Conservation (phyloP, 2,888 invertebrate species). For the Epirrhoe tristata region DNA sequence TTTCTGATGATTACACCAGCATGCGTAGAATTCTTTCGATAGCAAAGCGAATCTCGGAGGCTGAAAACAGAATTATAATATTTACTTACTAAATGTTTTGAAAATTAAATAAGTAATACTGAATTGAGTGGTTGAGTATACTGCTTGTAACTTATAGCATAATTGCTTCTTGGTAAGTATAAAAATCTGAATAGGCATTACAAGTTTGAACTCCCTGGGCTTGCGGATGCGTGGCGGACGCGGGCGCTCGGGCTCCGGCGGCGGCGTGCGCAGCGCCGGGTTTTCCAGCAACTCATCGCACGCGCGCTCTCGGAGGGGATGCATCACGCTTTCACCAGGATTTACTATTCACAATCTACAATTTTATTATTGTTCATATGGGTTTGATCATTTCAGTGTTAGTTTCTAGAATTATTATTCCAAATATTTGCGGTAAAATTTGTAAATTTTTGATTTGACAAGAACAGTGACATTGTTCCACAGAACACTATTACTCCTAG, state of each 20-base stretch:
- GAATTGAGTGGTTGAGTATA: no score
- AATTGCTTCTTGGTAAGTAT: not conserved
- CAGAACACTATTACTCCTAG: not conserved
- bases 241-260: conserved; percentile 70
- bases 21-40: conserved; percentile 63
- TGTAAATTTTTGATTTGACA: conserved; percentile 17
- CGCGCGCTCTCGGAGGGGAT: conserved; percentile 63
- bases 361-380: not conserved
- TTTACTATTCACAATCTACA: not conserved
- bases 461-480: not conserved
- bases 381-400: conserved; percentile 7
- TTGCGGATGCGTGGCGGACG: conserved; percentile 67
- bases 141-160: no score
- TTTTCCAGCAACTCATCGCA: conserved; percentile 69
- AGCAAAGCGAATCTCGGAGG: conserved; percentile 72
- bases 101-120: no score
- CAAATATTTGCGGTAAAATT: conserved; percentile 22
- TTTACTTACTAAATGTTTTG: not conserved
- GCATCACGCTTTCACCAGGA: conserved; percentile 53
- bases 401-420: conserved; percentile 7
- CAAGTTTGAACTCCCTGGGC: conserved; percentile 71
- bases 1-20: conserved; percentile 78
- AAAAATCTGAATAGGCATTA: conserved; percentile 44
- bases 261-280: conserved; percentile 68
- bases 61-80: conserved; percentile 52